These are phyloP conservation scores for Orcinus orca DNA, from an alignment of 2,113 vertebrate genomes.

Conservation along the genomic window DNA sequence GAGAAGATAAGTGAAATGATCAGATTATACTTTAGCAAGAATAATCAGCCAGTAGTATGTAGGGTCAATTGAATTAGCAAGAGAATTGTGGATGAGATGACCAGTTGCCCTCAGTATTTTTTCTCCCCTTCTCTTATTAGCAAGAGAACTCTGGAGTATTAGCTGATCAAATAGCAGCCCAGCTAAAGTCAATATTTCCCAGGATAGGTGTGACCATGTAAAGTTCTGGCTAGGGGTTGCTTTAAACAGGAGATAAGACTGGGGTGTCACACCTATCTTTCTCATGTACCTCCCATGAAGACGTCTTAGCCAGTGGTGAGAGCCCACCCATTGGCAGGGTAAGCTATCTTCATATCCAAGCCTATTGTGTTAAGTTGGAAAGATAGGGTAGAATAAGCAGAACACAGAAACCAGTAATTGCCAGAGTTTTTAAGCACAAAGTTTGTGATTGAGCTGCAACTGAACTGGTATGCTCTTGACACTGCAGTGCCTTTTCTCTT, in stretches of 20 bases:
- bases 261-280: neutral
- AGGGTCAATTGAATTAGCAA: neutral
- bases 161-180: constrained; percentile 1
- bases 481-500: neutral
- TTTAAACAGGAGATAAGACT: neutral
- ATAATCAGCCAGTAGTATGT: neutral
- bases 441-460: neutral
- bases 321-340: neutral
- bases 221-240: neutral
- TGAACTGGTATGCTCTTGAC: neutral
- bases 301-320: neutral
- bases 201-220: neutral
- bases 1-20: neutral
- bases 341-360: neutral
- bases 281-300: neutral
- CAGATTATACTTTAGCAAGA: neutral
- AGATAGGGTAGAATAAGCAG: neutral
- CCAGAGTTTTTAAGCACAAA: neutral
- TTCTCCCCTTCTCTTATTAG: neutral
- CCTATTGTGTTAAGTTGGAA: neutral
- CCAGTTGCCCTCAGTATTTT: neutral
- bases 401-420: neutral
- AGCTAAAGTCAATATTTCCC: constrained; percentile 29
- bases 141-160: neutral
- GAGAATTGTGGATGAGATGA: neutral